Percentiles rank a stretch among this genome's conserved stretches.
phyloP scores from a whole-genome alignment of 1,140 invertebrate species.

The Aphelinus certus region DNA sequence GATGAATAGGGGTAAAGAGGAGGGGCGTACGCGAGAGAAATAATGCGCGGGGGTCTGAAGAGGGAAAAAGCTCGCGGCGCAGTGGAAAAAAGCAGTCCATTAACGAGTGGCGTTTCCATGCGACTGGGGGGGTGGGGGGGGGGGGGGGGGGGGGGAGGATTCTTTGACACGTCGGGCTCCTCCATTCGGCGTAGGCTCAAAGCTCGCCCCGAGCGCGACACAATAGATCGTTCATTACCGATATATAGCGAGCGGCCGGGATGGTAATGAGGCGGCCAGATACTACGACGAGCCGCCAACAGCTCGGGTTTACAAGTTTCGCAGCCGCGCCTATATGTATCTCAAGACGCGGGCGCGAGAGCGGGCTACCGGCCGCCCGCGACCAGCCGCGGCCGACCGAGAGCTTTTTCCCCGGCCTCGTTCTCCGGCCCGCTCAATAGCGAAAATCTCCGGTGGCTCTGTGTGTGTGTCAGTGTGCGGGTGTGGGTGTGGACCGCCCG shows the following conservation, averaged over 20 bases:
- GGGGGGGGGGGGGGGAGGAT: constrained; percentile 7
- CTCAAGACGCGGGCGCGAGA: constrained; percentile 9
- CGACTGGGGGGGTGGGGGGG: too few relatives aligned
- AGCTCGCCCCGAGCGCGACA: constrained; percentile 18
- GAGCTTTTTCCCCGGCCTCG: constrained; percentile 35
- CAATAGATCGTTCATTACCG: constrained; percentile 46
- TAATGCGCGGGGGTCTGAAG: too few relatives aligned
- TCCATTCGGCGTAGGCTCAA: not conserved
- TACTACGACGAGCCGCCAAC: not conserved
- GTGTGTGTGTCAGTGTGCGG: too few relatives aligned
- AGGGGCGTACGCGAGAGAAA: not conserved
- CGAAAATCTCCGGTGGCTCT: constrained; percentile 19
- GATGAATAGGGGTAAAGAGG: not conserved
- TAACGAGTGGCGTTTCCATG: constrained; percentile 57
- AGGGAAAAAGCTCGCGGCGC: not conserved
- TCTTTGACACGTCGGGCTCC: constrained; percentile 30
- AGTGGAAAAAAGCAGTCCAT: constrained; percentile 49
- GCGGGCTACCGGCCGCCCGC: not conserved
- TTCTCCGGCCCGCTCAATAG: constrained; percentile 36
- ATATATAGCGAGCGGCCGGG: constrained; percentile 31
- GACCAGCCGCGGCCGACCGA: too few relatives aligned
- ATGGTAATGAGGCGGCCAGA: not conserved
- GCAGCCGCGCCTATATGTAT: not conserved
- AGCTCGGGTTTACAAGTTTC: constrained; percentile 5
- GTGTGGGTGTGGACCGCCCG: too few relatives aligned